These are phyloP conservation scores for Dryocosmus kuriphilus DNA, from an alignment of 2,888 invertebrate species.

Conservation along the genomic window DNA sequence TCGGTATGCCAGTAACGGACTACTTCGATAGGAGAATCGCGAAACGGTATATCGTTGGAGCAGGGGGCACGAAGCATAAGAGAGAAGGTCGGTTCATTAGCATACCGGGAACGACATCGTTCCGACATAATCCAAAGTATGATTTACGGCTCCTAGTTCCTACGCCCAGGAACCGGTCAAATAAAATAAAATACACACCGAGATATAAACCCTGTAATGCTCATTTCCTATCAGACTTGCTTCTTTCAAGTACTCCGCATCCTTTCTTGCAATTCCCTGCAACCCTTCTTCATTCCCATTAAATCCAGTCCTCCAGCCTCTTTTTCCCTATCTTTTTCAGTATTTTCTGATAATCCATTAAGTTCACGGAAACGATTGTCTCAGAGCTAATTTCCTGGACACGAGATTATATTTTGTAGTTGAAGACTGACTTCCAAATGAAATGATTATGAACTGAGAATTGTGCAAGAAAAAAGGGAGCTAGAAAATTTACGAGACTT, in stretches of 20 bases:
- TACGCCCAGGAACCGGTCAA: constrained; percentile 63
- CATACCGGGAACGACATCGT: constrained; percentile 62
- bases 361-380: constrained; percentile 20
- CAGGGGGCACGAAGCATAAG: constrained; percentile 27
- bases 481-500: too few relatives aligned
- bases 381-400: constrained; percentile 2
- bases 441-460: neutral
- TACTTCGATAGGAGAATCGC: constrained; percentile 8
- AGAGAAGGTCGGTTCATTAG: constrained; percentile 60
- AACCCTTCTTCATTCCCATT: constrained; percentile 11
- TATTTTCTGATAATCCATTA: constrained; percentile 1
- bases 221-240: constrained; percentile 31
- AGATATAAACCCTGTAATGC: constrained; percentile 11
- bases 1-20: constrained; percentile 28
- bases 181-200: constrained; percentile 59
- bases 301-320: neutral
- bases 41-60: constrained; percentile 30
- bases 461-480: too few relatives aligned
- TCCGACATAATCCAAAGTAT: constrained; percentile 63
- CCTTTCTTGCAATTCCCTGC: neutral
- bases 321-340: neutral
- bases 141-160: constrained; percentile 67
- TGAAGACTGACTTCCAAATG: constrained; percentile 24
- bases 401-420: neutral
- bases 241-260: constrained; percentile 7